A percentile compares a stretch with the other conserved stretches of the same genome.
These are phyloP conservation scores for Sylvia borin DNA, from an alignment of 2,797 vertebrate genomes.

Conservation along the genomic window DNA sequence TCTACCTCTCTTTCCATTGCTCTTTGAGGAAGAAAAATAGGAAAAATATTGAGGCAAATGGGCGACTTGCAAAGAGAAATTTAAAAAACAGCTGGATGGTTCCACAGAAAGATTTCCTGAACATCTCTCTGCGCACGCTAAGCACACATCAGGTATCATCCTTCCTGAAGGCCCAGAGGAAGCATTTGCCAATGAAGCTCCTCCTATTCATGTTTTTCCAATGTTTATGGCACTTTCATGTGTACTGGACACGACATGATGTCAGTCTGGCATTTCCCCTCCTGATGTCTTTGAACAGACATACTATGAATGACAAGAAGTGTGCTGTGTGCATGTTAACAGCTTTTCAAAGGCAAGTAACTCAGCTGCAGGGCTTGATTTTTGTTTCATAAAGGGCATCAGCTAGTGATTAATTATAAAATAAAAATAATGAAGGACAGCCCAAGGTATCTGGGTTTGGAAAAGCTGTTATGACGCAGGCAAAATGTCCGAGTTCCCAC, in stretches of 20 bases:
- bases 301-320: background rate
- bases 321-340: background rate
- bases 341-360: conserved; percentile 27
- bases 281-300: background rate
- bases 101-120: background rate
- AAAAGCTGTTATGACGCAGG: background rate
- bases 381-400: conserved; percentile 15
- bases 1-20: background rate
- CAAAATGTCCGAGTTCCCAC: background rate
- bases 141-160: fast-evolving
- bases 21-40: background rate
- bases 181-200: background rate
- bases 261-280: background rate
- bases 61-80: background rate
- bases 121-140: fast-evolving
- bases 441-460: background rate
- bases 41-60: background rate
- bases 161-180: background rate
- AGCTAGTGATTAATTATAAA: conserved; percentile 13
- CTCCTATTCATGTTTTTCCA: background rate
- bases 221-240: background rate
- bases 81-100: background rate
- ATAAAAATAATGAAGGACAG: background rate
- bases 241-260: background rate
- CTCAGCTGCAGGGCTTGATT: background rate